These are phyloP conservation scores for Daubentonia madagascariensis DNA, from an alignment of 2,113 vertebrate genomes.

Conservation along the genomic window DNA sequence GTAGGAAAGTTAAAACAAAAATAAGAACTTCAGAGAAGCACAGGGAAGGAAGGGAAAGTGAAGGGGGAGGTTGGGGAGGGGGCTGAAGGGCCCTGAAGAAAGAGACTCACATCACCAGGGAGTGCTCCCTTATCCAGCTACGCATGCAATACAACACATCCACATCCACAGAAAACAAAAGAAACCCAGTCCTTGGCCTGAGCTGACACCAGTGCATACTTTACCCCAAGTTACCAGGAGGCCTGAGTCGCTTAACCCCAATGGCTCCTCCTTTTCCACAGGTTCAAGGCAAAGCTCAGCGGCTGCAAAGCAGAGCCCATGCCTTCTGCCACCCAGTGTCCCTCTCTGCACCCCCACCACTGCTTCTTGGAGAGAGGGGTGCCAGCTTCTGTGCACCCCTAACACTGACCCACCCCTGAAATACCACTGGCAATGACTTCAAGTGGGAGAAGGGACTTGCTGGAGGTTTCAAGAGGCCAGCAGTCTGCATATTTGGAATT, in stretches of 20 bases:
- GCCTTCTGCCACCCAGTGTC: background rate
- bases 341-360: background rate
- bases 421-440: constrained; percentile 11
- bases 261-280: background rate
- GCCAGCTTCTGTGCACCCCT: background rate
- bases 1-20: constrained; percentile 92
- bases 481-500: constrained; percentile 76
- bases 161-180: background rate
- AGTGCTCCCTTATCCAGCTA: constrained; percentile 53
- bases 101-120: constrained; percentile 59
- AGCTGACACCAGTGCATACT: constrained; percentile 55
- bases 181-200: constrained; percentile 16
- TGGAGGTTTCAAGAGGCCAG: constrained; percentile 58
- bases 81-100: constrained; percentile 45
- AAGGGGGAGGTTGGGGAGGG: background rate
- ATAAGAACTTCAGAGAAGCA: constrained; percentile 89
- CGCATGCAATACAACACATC: constrained; percentile 80
- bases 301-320: background rate
- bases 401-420: background rate
- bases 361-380: background rate
- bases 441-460: constrained; percentile 25
- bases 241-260: constrained; percentile 15
- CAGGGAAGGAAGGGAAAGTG: background rate
- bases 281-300: background rate
- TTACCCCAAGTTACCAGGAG: constrained; percentile 55